Base-by-base conservation (phyloP, 2,888 invertebrate genomes). In the Silvanus unidentatus region DNA sequence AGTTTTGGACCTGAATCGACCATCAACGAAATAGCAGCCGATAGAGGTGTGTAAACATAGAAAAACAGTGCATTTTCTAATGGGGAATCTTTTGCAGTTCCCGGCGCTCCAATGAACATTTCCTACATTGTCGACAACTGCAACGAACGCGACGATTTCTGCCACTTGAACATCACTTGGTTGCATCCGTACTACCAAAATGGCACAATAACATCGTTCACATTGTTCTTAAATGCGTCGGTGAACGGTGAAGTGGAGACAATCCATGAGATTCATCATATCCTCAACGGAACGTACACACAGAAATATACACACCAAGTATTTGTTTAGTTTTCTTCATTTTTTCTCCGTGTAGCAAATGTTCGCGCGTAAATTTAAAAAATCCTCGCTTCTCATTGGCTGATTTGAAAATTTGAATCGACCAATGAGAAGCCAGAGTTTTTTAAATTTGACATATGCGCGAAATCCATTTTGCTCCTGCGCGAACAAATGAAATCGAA, bases 101-200 rank as follows among this genome's bases (percentile, higher is more conserved):
- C 70, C 16, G 64, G 61, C 10, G 47, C 52, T 36, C 68, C 68
- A 1, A 52, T 58, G 16, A 67, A 68, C 48, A 48, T 69, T 6
- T 64, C 60, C 2, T 67, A 65, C 44, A 55, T 58, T 53, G 57
- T 66, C 10, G 59, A 62, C 2, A 58, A 64, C 34, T 68, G 68
- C 49, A 50, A 53, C 13, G 32, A 50, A 8, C 43, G 37, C 10
- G 50, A 48, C 1, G 63, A 66, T 41, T 62, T 58, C 45, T 70
- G 69, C 30, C 54, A 66, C 50, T 47, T 69, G 28, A 67, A 68
- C 45, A 50, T 69, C 27, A 62, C 56, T 34, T 70, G 70, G 70
- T 16, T 47, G 5, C 69, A 70, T 55, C 70, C 70, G 0, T 62
- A 63, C 40, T 34, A 62, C 38, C 67, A 66, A 46, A 66, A 63